Conservation (phyloP, 2,888 invertebrate species). For the Eupithecia tripunctaria region DNA sequence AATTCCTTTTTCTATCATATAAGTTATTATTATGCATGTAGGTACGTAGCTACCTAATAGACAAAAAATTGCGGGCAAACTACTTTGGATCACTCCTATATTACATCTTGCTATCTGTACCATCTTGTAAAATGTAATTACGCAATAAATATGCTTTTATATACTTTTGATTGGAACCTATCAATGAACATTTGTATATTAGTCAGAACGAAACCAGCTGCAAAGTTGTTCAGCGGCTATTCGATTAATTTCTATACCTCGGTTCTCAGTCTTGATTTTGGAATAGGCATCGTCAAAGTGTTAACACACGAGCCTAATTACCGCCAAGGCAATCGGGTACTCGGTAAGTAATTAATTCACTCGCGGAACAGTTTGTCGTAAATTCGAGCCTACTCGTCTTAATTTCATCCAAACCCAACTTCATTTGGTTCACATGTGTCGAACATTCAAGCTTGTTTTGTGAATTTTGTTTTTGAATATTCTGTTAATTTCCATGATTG, state of each 20-base stretch:
- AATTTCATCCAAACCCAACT: constrained; percentile 35
- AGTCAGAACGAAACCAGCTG: neutral
- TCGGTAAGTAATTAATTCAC: constrained; percentile 56
- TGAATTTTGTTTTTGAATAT: neutral
- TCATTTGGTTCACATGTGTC: constrained; percentile 33
- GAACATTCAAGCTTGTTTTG: constrained; percentile 11
- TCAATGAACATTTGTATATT: neutral
- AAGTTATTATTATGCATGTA: no score
- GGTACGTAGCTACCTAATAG: no score
- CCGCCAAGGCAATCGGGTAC: constrained; percentile 47
- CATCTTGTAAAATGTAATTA: no score
- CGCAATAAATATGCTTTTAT: no score
- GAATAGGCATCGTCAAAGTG: constrained; percentile 44
- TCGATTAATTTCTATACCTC: neutral
- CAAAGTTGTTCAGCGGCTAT: neutral
- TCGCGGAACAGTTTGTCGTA: constrained; percentile 45
- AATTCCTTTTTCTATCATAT: no score
- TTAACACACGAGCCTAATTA: constrained; percentile 45
- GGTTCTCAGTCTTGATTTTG: constrained; percentile 21
- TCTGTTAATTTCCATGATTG: neutral
- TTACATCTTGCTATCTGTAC: no score
- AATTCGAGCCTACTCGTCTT: constrained; percentile 36
- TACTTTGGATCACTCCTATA: no score
- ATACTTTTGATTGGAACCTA: no score
- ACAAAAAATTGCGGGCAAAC: no score